Conservation (phyloP, 2,113 vertebrate genomes). For the Bettongia penicillata region DNA sequence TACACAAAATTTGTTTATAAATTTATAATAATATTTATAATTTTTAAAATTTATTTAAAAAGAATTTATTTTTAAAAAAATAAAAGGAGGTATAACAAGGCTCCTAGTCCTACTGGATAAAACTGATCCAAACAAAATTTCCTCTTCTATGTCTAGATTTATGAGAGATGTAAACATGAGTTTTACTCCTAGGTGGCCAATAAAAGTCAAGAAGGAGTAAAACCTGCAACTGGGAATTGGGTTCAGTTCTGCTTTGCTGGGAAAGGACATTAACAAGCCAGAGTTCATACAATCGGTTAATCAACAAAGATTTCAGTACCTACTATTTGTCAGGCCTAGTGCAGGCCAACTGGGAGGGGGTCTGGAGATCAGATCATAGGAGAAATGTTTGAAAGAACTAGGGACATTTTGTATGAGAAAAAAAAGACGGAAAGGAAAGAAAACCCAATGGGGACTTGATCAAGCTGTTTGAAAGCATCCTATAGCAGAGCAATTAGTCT, state of each 20-base stretch:
- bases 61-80: background rate
- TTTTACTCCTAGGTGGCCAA: background rate
- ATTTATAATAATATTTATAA: background rate
- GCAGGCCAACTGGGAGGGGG: background rate
- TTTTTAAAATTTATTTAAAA: background rate
- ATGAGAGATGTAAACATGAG: background rate
- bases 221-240: background rate
- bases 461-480: background rate
- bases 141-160: background rate
- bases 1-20: background rate
- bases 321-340: background rate
- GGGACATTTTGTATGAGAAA: background rate
- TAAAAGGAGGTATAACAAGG: background rate
- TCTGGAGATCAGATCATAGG: background rate
- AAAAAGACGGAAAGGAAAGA: background rate
- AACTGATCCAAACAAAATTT: background rate
- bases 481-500: background rate
- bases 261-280: background rate
- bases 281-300: background rate
- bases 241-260: background rate
- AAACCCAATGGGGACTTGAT: background rate
- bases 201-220: background rate
- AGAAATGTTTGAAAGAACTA: background rate
- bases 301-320: background rate
- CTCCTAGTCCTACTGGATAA: background rate